A percentile compares a stretch with the other conserved stretches of the same genome.
These are phyloP conservation scores for Sorex fumeus DNA, from an alignment of 2,113 vertebrate species.

Conservation along the genomic window DNA sequence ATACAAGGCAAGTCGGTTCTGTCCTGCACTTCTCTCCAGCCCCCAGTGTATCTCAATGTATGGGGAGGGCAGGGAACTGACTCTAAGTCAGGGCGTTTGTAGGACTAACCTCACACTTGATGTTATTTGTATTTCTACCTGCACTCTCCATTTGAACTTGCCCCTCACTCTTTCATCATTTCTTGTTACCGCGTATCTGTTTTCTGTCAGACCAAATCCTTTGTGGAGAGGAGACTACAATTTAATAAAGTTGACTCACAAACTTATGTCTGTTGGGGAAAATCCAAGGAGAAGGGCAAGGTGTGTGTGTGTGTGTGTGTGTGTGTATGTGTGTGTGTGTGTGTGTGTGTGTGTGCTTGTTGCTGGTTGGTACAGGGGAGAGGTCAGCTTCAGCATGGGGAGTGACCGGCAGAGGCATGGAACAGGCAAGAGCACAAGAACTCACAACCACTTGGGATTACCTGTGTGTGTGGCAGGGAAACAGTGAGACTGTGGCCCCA, in stretches of 20 bases:
- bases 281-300: neutral
- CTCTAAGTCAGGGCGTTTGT: neutral
- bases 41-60: neutral
- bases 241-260: slow-evolving; percentile 51
- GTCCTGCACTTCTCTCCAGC: no score
- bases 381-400: neutral
- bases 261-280: neutral
- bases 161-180: slow-evolving; percentile 24
- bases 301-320: neutral
- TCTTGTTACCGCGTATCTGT: slow-evolving; percentile 38
- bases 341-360: neutral
- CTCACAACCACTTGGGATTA: neutral
- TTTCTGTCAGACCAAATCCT: slow-evolving; percentile 35
- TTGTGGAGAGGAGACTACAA: neutral
- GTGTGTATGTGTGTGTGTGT: no score
- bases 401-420: neutral
- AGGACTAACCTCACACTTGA: neutral
- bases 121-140: slow-evolving; percentile 40
- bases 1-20: no score
- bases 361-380: neutral
- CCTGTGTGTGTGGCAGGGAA: neutral
- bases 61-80: slow-evolving; percentile 24
- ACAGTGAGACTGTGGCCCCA: neutral
- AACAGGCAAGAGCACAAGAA: neutral
- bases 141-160: slow-evolving; percentile 47